Evolutionary conservation across 1,140 invertebrate genomes (phyloP).

Genomic region (Diachasmimorpha longicaudata): DNA sequence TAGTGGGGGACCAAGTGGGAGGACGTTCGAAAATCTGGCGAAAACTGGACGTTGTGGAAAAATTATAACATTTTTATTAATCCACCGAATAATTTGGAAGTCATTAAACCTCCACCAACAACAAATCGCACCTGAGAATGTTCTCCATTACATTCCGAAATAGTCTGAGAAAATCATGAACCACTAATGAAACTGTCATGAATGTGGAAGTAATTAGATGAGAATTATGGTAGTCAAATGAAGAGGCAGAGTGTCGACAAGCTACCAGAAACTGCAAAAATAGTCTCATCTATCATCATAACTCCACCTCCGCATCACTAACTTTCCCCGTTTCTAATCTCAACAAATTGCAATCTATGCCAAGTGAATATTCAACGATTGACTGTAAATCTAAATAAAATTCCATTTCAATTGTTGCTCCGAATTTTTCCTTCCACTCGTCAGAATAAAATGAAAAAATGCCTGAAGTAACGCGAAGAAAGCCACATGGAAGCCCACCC

Average conservation of each 20-base stretch:
- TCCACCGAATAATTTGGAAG: too few relatives aligned
- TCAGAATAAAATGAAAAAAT: too few relatives aligned
- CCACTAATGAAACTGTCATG: background rate
- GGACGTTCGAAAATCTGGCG: constrained; percentile 27
- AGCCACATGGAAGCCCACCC: constrained; percentile 16
- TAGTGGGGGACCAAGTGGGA: constrained; percentile 34
- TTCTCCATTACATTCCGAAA: too few relatives aligned
- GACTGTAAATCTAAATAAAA: too few relatives aligned
- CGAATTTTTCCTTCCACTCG: too few relatives aligned
- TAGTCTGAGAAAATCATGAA: too few relatives aligned
- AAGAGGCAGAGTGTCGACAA: background rate
- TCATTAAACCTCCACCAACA: too few relatives aligned
- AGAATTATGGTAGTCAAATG: background rate
- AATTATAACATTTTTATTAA: background rate
- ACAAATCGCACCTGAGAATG: too few relatives aligned
- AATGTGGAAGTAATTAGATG: background rate
- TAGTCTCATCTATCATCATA: constrained; percentile 20
- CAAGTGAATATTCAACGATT: too few relatives aligned
- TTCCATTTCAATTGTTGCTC: too few relatives aligned
- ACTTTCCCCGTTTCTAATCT: background rate
- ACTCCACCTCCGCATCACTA: background rate
- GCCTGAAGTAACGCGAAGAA: background rate
- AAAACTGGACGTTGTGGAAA: constrained; percentile 20
- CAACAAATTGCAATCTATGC: background rate
- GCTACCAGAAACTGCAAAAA: background rate